Percentiles rank a stretch among this genome's conserved stretches.
These are phyloP conservation scores for Burhinus bistriatus DNA, from an alignment of 2,113 vertebrate genomes.

Conservation along the genomic window DNA sequence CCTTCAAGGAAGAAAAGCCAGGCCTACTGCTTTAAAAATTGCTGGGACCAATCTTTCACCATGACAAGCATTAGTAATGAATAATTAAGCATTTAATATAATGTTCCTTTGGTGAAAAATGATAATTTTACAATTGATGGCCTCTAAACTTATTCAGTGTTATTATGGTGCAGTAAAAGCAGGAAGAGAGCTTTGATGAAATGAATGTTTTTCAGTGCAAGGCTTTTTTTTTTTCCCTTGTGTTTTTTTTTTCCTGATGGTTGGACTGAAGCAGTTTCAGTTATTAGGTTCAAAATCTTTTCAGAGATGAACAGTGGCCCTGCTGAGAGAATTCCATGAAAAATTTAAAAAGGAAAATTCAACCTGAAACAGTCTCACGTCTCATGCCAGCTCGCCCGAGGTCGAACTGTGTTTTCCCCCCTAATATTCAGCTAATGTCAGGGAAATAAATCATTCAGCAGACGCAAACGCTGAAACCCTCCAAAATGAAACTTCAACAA, in stretches of 20 bases:
- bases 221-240: accelerated
- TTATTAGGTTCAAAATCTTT: slow-evolving; percentile 84
- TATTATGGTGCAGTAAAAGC: slow-evolving; percentile 75
- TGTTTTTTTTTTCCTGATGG: slow-evolving; percentile 66
- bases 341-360: slow-evolving; percentile 89
- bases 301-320: slow-evolving; percentile 82
- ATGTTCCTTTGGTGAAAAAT: slow-evolving; percentile 86
- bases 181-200: slow-evolving; percentile 72
- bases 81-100: slow-evolving; percentile 98
- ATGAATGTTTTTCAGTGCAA: slow-evolving; percentile 75
- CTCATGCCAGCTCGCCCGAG: slow-evolving; percentile 71
- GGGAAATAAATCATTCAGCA: slow-evolving; percentile 85
- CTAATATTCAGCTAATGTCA: slow-evolving; percentile 78
- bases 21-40: slow-evolving; percentile 84
- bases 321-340: slow-evolving; percentile 89
- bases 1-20: slow-evolving; percentile 82
- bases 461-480: slow-evolving; percentile 69
- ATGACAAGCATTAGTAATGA: slow-evolving; percentile 91
- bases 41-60: slow-evolving; percentile 86
- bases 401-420: slow-evolving; percentile 79
- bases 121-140: slow-evolving; percentile 88
- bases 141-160: slow-evolving; percentile 80
- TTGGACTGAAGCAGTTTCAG: slow-evolving; percentile 74
- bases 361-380: slow-evolving; percentile 76
- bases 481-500: slow-evolving; percentile 47